phyloP scores from a whole-genome alignment of 2,888 invertebrate genomes.

The Strigamia transsilvanica region DNA sequence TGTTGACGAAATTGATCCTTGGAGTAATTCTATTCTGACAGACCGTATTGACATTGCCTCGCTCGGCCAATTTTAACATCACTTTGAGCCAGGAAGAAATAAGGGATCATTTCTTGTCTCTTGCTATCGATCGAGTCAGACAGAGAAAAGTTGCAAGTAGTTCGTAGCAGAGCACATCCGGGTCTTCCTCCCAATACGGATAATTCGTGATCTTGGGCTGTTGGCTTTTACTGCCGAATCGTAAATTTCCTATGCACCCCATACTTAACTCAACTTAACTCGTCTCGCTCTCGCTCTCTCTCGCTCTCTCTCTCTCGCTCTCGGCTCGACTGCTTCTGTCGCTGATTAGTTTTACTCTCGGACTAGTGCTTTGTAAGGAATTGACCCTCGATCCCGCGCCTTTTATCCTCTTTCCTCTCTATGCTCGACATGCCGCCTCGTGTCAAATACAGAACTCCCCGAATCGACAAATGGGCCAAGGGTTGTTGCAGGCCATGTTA shows the following conservation, averaged over 20 bases:
- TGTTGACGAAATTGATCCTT: no score
- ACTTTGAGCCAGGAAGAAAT: background rate
- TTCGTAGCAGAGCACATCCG: background rate
- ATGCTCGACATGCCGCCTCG: background rate
- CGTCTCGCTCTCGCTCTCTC: no score
- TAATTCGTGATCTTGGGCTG: background rate
- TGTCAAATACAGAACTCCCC: background rate
- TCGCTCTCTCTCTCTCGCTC: no score
- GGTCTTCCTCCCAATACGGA: background rate
- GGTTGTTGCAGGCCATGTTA: background rate
- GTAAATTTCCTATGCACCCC: slow-evolving; percentile 31
- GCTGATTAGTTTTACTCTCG: slow-evolving; percentile 14
- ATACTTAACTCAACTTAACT: background rate
- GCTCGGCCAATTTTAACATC: slow-evolving; percentile 17
- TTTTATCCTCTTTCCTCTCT: background rate
- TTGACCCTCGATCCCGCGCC: background rate
- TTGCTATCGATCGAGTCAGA: background rate
- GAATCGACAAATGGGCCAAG: background rate
- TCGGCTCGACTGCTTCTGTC: background rate
- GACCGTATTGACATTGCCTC: slow-evolving; percentile 8
- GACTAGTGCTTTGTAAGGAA: slow-evolving; percentile 1
- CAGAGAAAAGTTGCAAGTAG: background rate
- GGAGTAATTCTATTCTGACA: no score
- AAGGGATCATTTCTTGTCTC: slow-evolving; percentile 22
- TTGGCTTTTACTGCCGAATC: slow-evolving; percentile 9